Percentiles rank a stretch among this genome's conserved stretches.
Evolutionary conservation across 1,140 invertebrate species (phyloP).

Genomic region (Micrasema longulum): DNA sequence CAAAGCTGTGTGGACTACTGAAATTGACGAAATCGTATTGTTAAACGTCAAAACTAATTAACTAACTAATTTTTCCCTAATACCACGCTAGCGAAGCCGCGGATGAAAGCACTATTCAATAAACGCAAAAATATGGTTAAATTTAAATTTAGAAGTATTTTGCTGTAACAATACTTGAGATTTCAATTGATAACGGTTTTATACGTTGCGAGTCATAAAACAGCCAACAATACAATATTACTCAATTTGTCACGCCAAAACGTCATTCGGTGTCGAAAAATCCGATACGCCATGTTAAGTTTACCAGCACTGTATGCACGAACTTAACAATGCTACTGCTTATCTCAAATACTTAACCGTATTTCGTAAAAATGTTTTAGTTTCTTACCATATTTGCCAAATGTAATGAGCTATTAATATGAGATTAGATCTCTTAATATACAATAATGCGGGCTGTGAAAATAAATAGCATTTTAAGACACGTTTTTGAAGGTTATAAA

Average conservation of each 20-base stretch:
- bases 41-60: too few relatives aligned
- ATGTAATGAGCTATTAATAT: neutral
- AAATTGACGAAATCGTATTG: too few relatives aligned
- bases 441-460: neutral
- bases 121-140: too few relatives aligned
- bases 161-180: too few relatives aligned
- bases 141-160: too few relatives aligned
- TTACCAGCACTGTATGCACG: neutral
- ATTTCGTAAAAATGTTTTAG: neutral
- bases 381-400: too few relatives aligned
- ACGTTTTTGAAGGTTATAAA: neutral
- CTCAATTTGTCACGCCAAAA: conserved; percentile 7
- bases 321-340: too few relatives aligned
- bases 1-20: too few relatives aligned
- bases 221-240: neutral
- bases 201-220: neutral
- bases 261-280: neutral
- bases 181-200: neutral
- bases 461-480: conserved; percentile 3
- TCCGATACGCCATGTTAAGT: neutral
- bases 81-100: too few relatives aligned
- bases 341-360: too few relatives aligned
- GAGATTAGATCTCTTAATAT: conserved; percentile 22
- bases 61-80: too few relatives aligned
- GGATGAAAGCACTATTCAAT: too few relatives aligned